Base-by-base conservation (phyloP, 2,888 invertebrate species). In the Andrena bucephala region DNA sequence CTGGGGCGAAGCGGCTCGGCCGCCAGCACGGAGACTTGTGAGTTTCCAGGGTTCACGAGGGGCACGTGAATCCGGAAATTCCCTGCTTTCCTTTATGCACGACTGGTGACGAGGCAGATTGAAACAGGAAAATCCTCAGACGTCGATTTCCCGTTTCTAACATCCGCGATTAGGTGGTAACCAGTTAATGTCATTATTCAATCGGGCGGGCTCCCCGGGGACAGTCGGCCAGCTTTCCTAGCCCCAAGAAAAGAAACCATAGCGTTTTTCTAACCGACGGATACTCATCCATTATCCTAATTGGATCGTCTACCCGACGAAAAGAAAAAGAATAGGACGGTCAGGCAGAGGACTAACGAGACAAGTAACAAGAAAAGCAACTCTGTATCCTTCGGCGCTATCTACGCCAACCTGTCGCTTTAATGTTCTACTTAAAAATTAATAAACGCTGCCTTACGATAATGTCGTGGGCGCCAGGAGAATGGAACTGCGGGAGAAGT, bases 211-310 rank as follows among this genome's bases (percentile, higher is more conserved):
- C 27, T n/a, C 24, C 27, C 60, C 10, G 20, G 24, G 6, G 36
- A 54, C 54, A 6, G 33, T 50, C n/a, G 50, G 31, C 13, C 50
- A 24, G 54, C 27, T 20, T 60, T 65, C n/a, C 24, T 16, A 13
- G 54, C 31, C n/a, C 48, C 7, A n/a, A 16, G 16, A 29, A 59
- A 50, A n/a, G 33, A 31, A 13, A 66, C 57, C 10, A 2, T 52
- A 54, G n/a, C 29, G 59, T 68, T 60, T 74, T 60, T 73, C 62
- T 13, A 65, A 70, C 52, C 69, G 54, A 50, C 62, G 62, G 73
- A 74, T 80, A 65, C 81, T 72, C 73, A 24, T 86, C 73, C 76
- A 81, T 84, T 87, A 87, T 27, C 73, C 75, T 87, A 87, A 86
- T 86, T 87, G 74, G 72, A 60, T 72, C 66, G 75, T 81, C 76